Conservation (phyloP, 2,113 vertebrate species). For the Tinamus guttatus region DNA sequence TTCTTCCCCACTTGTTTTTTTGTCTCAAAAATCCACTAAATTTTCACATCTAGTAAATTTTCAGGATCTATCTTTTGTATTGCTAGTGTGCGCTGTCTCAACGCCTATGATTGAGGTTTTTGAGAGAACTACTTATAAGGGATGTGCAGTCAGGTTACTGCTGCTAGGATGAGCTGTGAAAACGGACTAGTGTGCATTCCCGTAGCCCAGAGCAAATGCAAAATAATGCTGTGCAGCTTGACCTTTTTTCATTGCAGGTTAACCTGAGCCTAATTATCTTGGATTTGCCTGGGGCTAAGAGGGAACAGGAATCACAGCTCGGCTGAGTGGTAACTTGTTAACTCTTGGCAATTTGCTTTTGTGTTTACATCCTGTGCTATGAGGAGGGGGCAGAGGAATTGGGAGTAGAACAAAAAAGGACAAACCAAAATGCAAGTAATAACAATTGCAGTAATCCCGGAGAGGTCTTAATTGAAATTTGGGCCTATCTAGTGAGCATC, state of each 20-base stretch:
- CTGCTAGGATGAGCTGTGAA: constrained; percentile 5
- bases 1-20: no score
- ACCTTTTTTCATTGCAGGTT: constrained; percentile 65
- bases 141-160: not conserved
- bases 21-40: no score
- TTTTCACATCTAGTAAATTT: not conserved
- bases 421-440: not conserved
- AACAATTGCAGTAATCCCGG: not conserved
- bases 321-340: constrained; percentile 18
- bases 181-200: constrained; percentile 10
- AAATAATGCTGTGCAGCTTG: constrained; percentile 47
- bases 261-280: constrained; percentile 60
- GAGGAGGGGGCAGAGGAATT: not conserved
- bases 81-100: not conserved
- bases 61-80: not conserved
- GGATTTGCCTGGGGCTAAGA: constrained; percentile 41
- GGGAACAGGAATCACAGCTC: constrained; percentile 39
- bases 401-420: not conserved
- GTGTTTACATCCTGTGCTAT: not conserved
- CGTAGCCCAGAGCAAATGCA: constrained; percentile 59
- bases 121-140: not conserved
- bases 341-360: constrained; percentile 14
- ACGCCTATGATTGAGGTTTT: not conserved
- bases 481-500: not conserved
- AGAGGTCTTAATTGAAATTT: not conserved